A percentile compares a stretch with the other conserved stretches of the same genome.
These are phyloP conservation scores for Colistium nudipinnis DNA, from an alignment of 2,113 vertebrate species.

Conservation along the genomic window DNA sequence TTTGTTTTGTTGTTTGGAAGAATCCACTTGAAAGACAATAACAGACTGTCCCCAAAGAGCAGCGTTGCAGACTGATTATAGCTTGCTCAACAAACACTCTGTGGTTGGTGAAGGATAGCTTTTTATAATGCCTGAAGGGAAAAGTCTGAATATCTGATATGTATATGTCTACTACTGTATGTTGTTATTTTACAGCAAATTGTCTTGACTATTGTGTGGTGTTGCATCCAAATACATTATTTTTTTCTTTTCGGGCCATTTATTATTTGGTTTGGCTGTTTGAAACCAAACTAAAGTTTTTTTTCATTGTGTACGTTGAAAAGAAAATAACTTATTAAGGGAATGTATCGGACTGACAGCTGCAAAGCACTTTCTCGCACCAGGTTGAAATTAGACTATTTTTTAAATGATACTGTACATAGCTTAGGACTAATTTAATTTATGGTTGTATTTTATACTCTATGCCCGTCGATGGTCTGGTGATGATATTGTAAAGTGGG, in stretches of 20 bases:
- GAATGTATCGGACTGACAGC: slow-evolving; percentile 71
- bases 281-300: slow-evolving; percentile 81
- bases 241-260: slow-evolving; percentile 29
- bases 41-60: slow-evolving; percentile 69
- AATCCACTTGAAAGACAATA: slow-evolving; percentile 76
- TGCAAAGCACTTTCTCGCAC: slow-evolving; percentile 73
- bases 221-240: slow-evolving; percentile 56
- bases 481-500: slow-evolving; percentile 70
- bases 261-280: slow-evolving; percentile 49
- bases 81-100: slow-evolving; percentile 60
- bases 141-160: slow-evolving; percentile 60
- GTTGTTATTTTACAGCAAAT: slow-evolving; percentile 64
- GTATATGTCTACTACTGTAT: slow-evolving; percentile 59
- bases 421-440: slow-evolving; percentile 61
- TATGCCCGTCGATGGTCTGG: slow-evolving; percentile 75
- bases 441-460: slow-evolving; percentile 77
- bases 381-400: slow-evolving; percentile 69
- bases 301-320: slow-evolving; percentile 67
- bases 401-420: slow-evolving; percentile 77
- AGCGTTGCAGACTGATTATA: slow-evolving; percentile 64
- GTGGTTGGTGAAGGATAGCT: slow-evolving; percentile 53
- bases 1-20: slow-evolving; percentile 66
- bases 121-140: slow-evolving; percentile 65
- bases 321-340: slow-evolving; percentile 46
- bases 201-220: slow-evolving; percentile 63